Evolutionary conservation across 2,113 vertebrate genomes (phyloP).

Genomic region (Stomatorhinus ivindoensis): DNA sequence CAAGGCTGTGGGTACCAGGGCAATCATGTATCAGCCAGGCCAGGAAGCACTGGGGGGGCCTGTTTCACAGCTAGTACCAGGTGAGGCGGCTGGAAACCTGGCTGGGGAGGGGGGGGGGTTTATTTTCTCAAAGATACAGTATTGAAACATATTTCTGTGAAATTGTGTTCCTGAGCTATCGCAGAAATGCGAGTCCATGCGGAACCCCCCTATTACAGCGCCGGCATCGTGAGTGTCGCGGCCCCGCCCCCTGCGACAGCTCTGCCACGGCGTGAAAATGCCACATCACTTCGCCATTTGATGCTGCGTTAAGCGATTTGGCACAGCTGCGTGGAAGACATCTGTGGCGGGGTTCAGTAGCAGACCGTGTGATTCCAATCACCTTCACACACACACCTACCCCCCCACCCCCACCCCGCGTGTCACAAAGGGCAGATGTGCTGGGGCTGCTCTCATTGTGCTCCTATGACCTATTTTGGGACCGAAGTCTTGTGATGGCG

Average conservation of each 20-base stretch:
- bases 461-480: not conserved
- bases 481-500: not conserved
- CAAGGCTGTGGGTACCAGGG: not conserved
- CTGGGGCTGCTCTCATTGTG: not conserved
- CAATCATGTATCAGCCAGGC: not conserved
- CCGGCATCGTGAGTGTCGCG: no score
- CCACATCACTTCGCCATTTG: constrained; percentile 5
- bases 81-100: not conserved
- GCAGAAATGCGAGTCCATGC: not conserved
- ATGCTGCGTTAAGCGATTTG: constrained; percentile 3
- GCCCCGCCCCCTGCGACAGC: not conserved
- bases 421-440: constrained; percentile 11
- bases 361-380: constrained; percentile 27
- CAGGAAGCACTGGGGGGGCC: not conserved
- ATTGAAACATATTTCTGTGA: not conserved
- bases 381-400: constrained; percentile 14
- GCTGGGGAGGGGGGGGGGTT: not conserved
- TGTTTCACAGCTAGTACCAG: not conserved
- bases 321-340: constrained; percentile 4
- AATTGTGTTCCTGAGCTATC: not conserved
- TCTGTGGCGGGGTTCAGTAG: constrained; percentile 26
- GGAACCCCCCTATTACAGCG: not conserved
- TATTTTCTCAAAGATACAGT: not conserved
- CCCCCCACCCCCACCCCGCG: not conserved
- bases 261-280: not conserved